Percentiles rank a stretch among this genome's conserved stretches.
Evolutionary conservation across 2,888 invertebrate species (phyloP).

Genomic region (Megastigmus dorsalis): DNA sequence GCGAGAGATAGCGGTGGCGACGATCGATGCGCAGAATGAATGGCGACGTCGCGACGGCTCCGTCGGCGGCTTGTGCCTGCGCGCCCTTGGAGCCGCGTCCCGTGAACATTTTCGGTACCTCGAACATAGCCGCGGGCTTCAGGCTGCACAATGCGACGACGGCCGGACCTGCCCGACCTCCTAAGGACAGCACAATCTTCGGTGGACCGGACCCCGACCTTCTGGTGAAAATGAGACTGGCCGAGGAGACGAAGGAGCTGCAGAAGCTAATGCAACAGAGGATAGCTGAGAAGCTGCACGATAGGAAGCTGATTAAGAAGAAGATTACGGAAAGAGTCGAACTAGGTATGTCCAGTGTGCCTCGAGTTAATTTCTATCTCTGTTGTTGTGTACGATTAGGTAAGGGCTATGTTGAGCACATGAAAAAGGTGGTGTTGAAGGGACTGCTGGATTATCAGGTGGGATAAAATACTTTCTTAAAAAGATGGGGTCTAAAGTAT

Average conservation of each 20-base stretch:
- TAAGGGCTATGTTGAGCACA: too few species aligned
- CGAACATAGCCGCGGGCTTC: conserved; percentile 61
- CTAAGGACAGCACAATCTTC: too few species aligned
- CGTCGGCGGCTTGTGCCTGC: conserved; percentile 14
- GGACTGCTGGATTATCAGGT: too few species aligned
- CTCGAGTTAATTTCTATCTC: too few species aligned
- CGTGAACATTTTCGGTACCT: conserved; percentile 60
- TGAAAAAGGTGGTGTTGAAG: too few species aligned
- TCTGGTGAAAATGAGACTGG: not conserved
- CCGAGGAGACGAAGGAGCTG: not conserved
- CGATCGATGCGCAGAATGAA: conserved; percentile 47
- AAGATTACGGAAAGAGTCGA: conserved; percentile 59
- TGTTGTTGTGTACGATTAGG: too few species aligned
- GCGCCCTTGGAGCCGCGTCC: conserved; percentile 53
- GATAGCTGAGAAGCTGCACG: conserved; percentile 59
- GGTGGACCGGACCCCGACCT: too few species aligned
- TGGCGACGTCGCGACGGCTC: conserved; percentile 46
- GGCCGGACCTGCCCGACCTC: not conserved
- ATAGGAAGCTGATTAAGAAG: conserved; percentile 57
- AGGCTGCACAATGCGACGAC: conserved; percentile 59
- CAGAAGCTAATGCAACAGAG: conserved; percentile 38
- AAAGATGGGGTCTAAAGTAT: too few species aligned
- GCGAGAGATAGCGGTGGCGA: not conserved
- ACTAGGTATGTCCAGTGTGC: conserved; percentile 58
- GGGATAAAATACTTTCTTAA: too few species aligned